These are phyloP conservation scores for Malthinus seriepunctatus DNA, from an alignment of 2,888 invertebrate genomes.

Conservation along the genomic window DNA sequence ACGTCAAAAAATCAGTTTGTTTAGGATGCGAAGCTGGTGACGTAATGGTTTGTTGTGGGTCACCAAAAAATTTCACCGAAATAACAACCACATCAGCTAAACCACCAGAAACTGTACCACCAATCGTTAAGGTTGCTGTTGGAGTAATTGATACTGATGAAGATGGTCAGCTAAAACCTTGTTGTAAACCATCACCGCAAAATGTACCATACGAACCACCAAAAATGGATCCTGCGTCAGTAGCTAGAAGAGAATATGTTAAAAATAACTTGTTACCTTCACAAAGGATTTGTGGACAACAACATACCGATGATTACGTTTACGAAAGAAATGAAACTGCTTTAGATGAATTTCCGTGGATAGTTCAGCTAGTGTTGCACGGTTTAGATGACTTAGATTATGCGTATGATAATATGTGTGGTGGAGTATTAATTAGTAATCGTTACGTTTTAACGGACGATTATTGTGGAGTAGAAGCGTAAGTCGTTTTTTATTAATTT, in stretches of 20 bases:
- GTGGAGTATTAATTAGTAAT: slow-evolving; percentile 15
- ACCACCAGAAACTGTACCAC: too few relatives aligned
- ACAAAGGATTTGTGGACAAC: slow-evolving; percentile 4
- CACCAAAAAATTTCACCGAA: background rate
- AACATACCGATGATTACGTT: slow-evolving; percentile 11
- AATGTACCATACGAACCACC: too few relatives aligned
- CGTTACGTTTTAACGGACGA: slow-evolving; percentile 19
- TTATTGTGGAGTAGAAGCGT: slow-evolving; percentile 14
- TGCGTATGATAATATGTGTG: slow-evolving; percentile 12
- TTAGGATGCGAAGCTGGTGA: too few relatives aligned
- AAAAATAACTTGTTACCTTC: background rate
- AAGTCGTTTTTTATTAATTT: background rate
- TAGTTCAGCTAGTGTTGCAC: background rate
- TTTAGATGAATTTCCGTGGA: slow-evolving; percentile 22
- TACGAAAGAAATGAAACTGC: slow-evolving; percentile 4
- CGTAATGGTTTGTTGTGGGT: slow-evolving; percentile 18
- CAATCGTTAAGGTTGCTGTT: too few relatives aligned
- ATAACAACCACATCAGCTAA: too few relatives aligned
- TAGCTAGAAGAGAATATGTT: background rate
- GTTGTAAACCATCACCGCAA: too few relatives aligned
- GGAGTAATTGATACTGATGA: background rate
- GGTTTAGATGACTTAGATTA: background rate
- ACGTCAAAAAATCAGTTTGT: slow-evolving; percentile 12
- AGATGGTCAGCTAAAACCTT: too few relatives aligned
- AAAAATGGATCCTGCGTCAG: too few relatives aligned